These are phyloP conservation scores for Anas capensis DNA, from an alignment of 2,797 vertebrate species.

Conservation along the genomic window DNA sequence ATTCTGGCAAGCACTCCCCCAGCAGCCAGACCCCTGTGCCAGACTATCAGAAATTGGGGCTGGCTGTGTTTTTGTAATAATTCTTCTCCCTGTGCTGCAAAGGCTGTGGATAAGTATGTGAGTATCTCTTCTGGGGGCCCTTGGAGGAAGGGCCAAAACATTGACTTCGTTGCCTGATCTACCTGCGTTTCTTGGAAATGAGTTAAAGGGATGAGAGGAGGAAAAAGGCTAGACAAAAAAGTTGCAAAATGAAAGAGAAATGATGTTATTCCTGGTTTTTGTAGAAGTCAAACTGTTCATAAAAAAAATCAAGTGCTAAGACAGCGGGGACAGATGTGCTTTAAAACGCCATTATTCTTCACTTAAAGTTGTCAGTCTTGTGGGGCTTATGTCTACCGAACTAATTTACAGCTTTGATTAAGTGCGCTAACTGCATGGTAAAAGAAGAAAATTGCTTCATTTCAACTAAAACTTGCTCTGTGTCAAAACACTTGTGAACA, in stretches of 20 bases:
- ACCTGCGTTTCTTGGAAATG: accelerated
- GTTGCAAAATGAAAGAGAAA: neutral
- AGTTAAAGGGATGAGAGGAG: neutral
- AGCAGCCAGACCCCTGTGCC: neutral
- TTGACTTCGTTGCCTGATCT: neutral
- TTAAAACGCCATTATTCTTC: neutral
- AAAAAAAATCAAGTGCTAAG: neutral
- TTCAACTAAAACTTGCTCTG: neutral
- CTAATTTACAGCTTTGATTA: constrained; percentile 7
- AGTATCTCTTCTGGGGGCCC: neutral
- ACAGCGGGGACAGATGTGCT: neutral
- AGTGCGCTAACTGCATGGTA: neutral
- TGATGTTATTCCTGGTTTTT: neutral
- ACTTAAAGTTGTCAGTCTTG: neutral
- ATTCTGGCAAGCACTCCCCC: neutral
- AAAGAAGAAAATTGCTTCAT: constrained; percentile 6
- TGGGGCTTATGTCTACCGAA: neutral
- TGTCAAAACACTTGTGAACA: neutral
- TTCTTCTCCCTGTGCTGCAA: neutral
- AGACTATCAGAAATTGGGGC: neutral
- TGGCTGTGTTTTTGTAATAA: neutral
- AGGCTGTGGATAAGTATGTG: neutral
- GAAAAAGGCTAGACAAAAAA: neutral
- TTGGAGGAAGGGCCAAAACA: neutral
- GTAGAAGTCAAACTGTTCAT: neutral